These are phyloP conservation scores for Hoplias malabaricus DNA, from an alignment of 2,113 vertebrate species.

Conservation along the genomic window DNA sequence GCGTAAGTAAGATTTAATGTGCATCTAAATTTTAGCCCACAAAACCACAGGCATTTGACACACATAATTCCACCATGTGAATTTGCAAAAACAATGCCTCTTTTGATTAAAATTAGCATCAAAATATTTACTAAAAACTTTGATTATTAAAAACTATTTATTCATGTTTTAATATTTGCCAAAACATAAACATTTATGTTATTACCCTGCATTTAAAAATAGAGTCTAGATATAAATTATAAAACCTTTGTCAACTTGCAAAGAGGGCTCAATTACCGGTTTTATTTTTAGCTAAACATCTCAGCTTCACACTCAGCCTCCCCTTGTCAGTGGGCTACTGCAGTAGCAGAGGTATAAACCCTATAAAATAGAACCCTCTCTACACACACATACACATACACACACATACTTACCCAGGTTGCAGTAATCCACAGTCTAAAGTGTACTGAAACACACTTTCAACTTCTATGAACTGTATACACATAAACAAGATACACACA, in stretches of 20 bases:
- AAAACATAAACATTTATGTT: too few relatives aligned
- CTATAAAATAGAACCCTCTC: too few relatives aligned
- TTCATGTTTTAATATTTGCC: too few relatives aligned
- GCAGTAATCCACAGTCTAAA: neutral
- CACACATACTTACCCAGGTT: neutral
- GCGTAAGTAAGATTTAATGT: conserved; percentile 77
- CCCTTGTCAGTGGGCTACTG: neutral
- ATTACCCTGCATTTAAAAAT: conserved; percentile 1
- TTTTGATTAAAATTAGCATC: too few relatives aligned
- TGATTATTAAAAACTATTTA: too few relatives aligned
- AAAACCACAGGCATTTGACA: too few relatives aligned
- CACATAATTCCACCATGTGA: neutral
- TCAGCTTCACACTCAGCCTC: neutral
- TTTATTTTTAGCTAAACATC: conserved; percentile 46
- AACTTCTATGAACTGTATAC: too few relatives aligned
- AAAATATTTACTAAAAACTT: too few relatives aligned
- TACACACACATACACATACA: too few relatives aligned
- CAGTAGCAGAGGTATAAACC: neutral
- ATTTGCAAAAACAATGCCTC: neutral
- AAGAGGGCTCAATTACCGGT: conserved; percentile 32
- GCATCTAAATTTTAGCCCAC: too few relatives aligned
- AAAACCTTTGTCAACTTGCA: conserved; percentile 47
- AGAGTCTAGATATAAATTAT: conserved; percentile 17
- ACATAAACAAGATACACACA: too few relatives aligned
- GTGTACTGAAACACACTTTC: too few relatives aligned